Percentiles rank a stretch among this genome's conserved stretches.
phyloP scores from a whole-genome alignment of 1,140 invertebrate species.

The Macrobrachium nipponense region DNA sequence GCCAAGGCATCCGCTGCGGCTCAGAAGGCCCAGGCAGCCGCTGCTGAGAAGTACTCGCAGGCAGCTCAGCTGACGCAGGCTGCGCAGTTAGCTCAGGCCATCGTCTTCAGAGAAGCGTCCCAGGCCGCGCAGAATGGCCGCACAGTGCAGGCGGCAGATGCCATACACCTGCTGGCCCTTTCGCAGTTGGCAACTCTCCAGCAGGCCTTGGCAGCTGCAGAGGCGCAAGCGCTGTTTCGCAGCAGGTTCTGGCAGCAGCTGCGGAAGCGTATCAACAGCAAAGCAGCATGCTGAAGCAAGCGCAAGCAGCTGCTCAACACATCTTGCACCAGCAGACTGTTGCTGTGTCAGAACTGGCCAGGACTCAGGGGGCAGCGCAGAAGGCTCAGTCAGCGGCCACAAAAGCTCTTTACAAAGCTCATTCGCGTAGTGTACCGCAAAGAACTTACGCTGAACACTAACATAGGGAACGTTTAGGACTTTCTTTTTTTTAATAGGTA shows the following conservation, averaged over 20 bases:
- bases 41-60: slow-evolving; percentile 46
- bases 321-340: slow-evolving; percentile 46
- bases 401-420: slow-evolving; percentile 48
- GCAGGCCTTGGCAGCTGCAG: slow-evolving; percentile 53
- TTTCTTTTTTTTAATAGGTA: not conserved
- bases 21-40: slow-evolving; percentile 56
- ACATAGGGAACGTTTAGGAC: not conserved
- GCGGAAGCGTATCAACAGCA: slow-evolving; percentile 43
- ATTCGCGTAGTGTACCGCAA: not conserved
- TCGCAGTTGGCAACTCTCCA: slow-evolving; percentile 52
- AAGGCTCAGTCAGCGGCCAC: slow-evolving; percentile 50
- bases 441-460: slow-evolving; percentile 8
- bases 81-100: slow-evolving; percentile 51
- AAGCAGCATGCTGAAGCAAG: slow-evolving; percentile 37
- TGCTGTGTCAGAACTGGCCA: slow-evolving; percentile 47
- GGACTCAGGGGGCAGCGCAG: slow-evolving; percentile 52
- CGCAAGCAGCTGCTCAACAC: slow-evolving; percentile 32
- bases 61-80: slow-evolving; percentile 59
- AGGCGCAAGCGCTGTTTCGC: slow-evolving; percentile 54
- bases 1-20: slow-evolving; percentile 53
- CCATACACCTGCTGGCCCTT: slow-evolving; percentile 47
- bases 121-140: slow-evolving; percentile 40
- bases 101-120: slow-evolving; percentile 48
- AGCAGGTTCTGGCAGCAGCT: slow-evolving; percentile 51
- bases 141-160: slow-evolving; percentile 52